Evolutionary conservation across 2,797 vertebrate species (phyloP).

Genomic region (Cygnus olor): DNA sequence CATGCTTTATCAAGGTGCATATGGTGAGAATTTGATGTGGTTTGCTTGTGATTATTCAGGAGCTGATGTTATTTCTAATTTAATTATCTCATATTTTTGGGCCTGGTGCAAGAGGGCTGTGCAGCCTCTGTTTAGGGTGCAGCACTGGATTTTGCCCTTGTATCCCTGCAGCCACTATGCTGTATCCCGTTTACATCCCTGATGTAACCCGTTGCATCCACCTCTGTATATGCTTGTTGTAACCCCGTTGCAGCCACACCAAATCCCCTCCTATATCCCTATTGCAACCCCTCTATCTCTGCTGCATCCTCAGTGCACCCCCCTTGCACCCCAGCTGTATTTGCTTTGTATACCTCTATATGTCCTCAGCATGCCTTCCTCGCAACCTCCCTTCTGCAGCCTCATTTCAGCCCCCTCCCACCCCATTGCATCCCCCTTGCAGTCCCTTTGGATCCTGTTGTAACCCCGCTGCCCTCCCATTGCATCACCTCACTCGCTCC

Average conservation of each 20-base stretch:
- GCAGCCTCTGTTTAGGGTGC: neutral
- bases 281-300: neutral
- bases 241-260: neutral
- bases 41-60: neutral
- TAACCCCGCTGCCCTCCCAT: neutral
- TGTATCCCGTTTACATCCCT: neutral
- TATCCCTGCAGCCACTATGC: too few relatives aligned
- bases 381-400: neutral
- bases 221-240: neutral
- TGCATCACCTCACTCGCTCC: neutral
- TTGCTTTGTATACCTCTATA: neutral
- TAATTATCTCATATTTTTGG: conserved; percentile 12
- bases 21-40: neutral
- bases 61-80: conserved; percentile 5
- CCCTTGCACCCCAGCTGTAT: neutral
- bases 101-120: neutral
- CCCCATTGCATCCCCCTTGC: neutral
- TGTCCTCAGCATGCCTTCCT: too few relatives aligned
- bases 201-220: neutral
- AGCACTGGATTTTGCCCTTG: too few relatives aligned
- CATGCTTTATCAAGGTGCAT: neutral
- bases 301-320: neutral
- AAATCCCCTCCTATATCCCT: neutral
- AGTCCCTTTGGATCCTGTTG: neutral
- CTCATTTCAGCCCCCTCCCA: neutral